Evolutionary conservation across 2,113 vertebrate species (phyloP).

Genomic region (Channa argus): DNA sequence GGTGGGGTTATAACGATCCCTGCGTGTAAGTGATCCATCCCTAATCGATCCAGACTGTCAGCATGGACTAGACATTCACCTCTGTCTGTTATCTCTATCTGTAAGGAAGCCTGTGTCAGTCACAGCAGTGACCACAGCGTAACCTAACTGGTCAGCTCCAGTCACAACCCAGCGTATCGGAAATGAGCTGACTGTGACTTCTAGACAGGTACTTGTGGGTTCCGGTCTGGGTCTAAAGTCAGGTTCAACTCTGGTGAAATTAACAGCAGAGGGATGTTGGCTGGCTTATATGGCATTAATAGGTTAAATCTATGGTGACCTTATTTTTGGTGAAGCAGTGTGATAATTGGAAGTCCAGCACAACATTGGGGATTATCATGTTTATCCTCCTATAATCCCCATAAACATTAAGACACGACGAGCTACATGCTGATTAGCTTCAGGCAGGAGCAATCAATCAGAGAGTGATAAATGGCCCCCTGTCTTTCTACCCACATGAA

Average conservation of each 20-base stretch:
- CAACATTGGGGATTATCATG: constrained; percentile 80
- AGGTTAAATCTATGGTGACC: constrained; percentile 81
- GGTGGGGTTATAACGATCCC: constrained; percentile 79
- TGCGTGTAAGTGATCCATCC: constrained; percentile 82
- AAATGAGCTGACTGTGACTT: constrained; percentile 59
- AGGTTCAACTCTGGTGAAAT: constrained; percentile 62
- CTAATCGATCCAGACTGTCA: constrained; percentile 84
- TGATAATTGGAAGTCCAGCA: constrained; percentile 81
- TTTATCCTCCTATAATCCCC: constrained; percentile 82
- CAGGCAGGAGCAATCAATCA: constrained; percentile 81
- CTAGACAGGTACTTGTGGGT: constrained; percentile 9
- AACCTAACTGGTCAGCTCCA: constrained; percentile 80
- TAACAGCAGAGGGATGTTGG: constrained; percentile 54
- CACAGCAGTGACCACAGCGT: constrained; percentile 82
- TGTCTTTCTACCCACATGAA: constrained; percentile 64
- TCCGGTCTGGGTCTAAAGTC: constrained; percentile 37
- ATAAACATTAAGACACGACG: constrained; percentile 82
- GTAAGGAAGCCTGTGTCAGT: constrained; percentile 75
- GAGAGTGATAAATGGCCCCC: constrained; percentile 69
- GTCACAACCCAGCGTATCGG: constrained; percentile 64
- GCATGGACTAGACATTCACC: constrained; percentile 85
- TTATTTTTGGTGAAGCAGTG: constrained; percentile 74
- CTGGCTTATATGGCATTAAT: constrained; percentile 76
- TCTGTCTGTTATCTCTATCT: constrained; percentile 80
- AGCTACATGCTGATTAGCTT: constrained; percentile 82